Evolutionary conservation across 2,888 invertebrate species (phyloP).

Genomic region (Chloromyia formosa): DNA sequence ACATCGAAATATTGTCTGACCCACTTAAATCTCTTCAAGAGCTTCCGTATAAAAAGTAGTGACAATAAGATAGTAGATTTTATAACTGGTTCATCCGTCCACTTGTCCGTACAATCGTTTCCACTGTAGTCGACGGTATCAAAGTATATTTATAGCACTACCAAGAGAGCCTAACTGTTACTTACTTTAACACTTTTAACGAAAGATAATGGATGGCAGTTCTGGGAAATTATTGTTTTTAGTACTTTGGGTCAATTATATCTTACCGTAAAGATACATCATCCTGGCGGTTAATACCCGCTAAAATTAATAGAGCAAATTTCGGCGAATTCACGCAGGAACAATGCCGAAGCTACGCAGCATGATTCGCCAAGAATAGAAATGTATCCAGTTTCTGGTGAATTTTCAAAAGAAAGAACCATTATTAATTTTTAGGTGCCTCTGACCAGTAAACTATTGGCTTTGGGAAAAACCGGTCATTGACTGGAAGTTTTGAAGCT

Average conservation of each 20-base stretch:
- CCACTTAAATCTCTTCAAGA: too few species aligned
- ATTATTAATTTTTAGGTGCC: neutral
- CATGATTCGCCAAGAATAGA: neutral
- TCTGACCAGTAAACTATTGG: neutral
- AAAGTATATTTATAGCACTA: neutral
- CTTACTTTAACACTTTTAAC: neutral
- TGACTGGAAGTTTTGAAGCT: neutral
- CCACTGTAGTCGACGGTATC: neutral
- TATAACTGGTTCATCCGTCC: neutral
- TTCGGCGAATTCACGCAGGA: neutral
- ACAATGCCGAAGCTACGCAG: neutral
- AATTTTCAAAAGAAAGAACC: neutral
- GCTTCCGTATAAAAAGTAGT: too few species aligned
- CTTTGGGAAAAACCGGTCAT: slow-evolving; percentile 3
- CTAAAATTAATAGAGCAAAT: neutral
- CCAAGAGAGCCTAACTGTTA: neutral
- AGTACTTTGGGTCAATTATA: neutral
- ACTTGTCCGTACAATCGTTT: neutral
- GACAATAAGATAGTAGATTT: neutral
- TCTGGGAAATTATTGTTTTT: neutral
- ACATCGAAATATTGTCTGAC: too few species aligned
- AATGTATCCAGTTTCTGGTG: neutral
- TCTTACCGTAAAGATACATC: neutral
- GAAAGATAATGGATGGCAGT: neutral
- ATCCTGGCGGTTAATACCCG: neutral